phyloP scores from a whole-genome alignment of 2,888 invertebrate genomes.

The Chydorus sphaericus region DNA sequence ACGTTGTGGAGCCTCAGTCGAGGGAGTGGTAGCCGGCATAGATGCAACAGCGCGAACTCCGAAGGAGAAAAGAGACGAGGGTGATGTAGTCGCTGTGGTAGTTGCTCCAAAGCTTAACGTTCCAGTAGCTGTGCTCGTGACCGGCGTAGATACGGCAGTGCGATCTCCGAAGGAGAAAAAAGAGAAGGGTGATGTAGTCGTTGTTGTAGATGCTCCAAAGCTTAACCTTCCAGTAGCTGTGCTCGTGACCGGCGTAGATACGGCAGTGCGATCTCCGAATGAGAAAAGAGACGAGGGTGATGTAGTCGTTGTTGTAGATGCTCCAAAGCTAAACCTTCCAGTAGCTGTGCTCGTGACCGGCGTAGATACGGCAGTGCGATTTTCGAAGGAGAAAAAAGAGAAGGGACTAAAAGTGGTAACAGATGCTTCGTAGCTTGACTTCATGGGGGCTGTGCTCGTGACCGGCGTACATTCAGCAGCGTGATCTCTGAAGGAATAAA shows the following conservation, averaged over 20 bases:
- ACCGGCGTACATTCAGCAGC: too few relatives aligned
- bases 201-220: background rate
- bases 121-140: background rate
- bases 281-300: background rate
- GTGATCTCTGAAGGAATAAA: background rate
- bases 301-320: background rate
- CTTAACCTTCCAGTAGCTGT: background rate
- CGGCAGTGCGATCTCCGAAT: background rate
- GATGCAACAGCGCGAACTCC: background rate
- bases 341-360: background rate
- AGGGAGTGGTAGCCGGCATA: background rate
- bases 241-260: background rate
- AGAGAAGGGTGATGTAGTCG: background rate
- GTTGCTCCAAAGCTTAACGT: background rate
- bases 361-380: too few relatives aligned
- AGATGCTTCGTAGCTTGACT: background rate
- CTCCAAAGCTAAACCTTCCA: background rate
- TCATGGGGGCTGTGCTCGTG: too few relatives aligned
- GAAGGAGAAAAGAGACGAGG: background rate
- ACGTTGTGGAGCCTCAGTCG: background rate
- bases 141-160: background rate
- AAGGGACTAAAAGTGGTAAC: background rate
- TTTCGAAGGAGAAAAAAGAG: too few relatives aligned
- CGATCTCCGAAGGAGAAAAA: background rate
- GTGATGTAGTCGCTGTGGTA: background rate